Evolutionary conservation across 2,113 vertebrate genomes (phyloP).

Genomic region (Psilopsiagon aurifrons): DNA sequence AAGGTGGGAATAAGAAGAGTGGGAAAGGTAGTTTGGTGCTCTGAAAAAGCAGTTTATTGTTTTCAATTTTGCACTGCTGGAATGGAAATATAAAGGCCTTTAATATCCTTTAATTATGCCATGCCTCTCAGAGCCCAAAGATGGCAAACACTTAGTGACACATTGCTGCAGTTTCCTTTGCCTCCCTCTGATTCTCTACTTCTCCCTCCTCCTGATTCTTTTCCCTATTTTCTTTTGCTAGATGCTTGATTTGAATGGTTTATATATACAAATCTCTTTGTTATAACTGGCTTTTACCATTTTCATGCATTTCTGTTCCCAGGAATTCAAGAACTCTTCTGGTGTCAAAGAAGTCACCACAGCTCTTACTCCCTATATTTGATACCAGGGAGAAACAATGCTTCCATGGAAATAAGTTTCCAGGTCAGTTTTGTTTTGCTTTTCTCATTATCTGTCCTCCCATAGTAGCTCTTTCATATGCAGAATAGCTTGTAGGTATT

Average conservation of each 20-base stretch:
- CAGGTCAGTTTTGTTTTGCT: not conserved
- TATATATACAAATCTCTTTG: not conserved
- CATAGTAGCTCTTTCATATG: not conserved
- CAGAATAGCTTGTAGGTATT: not conserved
- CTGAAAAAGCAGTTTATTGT: constrained; percentile 14
- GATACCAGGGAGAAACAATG: not conserved
- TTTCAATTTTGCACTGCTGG: not conserved
- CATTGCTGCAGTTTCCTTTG: not conserved
- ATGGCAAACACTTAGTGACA: not conserved
- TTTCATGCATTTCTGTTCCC: not conserved
- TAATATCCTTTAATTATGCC: constrained; percentile 1
- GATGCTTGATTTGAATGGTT: not conserved
- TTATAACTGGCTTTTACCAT: not conserved
- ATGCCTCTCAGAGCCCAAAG: not conserved
- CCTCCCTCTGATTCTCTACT: not conserved
- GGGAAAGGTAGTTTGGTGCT: not conserved
- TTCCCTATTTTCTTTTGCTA: not conserved
- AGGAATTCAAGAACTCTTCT: not conserved
- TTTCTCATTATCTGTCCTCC: not conserved
- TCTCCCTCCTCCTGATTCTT: not conserved
- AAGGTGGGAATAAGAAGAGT: not conserved
- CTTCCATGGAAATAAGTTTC: not conserved
- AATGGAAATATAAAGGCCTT: not conserved
- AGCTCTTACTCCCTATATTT: not conserved
- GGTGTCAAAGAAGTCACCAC: not conserved